Evolutionary conservation across 2,888 invertebrate genomes (phyloP), one percentile per base, ranked within the genome.

Genomic region (Orthonevra nobilis): DNA sequence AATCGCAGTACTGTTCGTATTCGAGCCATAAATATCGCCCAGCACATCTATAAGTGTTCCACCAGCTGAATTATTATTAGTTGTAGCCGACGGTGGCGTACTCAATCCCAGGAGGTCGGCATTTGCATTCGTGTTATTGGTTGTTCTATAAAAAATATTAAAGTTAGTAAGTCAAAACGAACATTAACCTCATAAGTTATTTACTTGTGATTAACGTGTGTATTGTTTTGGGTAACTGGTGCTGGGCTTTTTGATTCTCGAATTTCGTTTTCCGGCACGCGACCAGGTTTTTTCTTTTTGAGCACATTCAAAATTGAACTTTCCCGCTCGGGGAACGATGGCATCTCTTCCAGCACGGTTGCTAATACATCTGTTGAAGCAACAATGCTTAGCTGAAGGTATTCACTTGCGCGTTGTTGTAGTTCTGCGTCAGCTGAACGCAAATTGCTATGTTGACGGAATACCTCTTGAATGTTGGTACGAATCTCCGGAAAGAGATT

Each of bases 401-500:
- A 99, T 90, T 99, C 99, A 72, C 98, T 97, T 58, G 99, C 97
- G 84, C 99, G 92, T 88, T 99, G 99, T 87, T 99, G 99, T 69
- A 99, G 90, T 89, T 99, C 99, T 26, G 98, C 99, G 91, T 99
- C 99, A 12, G 99, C 97, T 84, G 97, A 98, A 32, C 97, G 93
- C 83, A 99, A 90, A 90, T 99, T 99, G 86, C 97, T 98, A 87
- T 99, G 97, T 85, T 96, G 95, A 83, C 92, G 92, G 89, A 97
- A 96, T 82, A 99, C 96, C 88, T 97, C 97, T 89, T 98, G 98
- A 72, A 99, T 97, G 84, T 96, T 95, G 81, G 92, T 92, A 89
- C 98, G 96, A 86, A 99, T 99, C 91, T 99, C 99, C 52, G 99
- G 98, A 90, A 99, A 99, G 54, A 99, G 92, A 90, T 99, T 99